Evolutionary conservation across 2,888 invertebrate genomes (phyloP).

Genomic region (Autographa pulchrina): DNA sequence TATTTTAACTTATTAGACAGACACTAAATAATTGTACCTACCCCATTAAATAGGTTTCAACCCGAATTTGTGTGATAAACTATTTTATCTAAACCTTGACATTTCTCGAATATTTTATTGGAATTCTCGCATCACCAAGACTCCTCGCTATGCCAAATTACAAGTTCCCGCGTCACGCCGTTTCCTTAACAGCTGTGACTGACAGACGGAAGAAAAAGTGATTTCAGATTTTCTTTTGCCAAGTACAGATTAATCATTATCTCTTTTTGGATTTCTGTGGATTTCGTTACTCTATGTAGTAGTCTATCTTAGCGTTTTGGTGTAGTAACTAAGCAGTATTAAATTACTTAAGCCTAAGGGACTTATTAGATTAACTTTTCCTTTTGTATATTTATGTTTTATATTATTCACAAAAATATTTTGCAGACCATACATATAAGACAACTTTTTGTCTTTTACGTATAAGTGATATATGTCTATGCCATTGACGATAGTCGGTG

Average conservation of each 20-base stretch:
- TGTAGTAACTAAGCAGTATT: no score
- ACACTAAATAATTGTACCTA: no score
- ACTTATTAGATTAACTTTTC: no score
- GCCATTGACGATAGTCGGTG: no score
- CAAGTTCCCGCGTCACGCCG: background rate
- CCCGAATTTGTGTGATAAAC: background rate
- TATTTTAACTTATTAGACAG: no score
- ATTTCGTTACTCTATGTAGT: background rate
- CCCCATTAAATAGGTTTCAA: no score
- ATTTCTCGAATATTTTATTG: background rate
- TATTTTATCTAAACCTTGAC: background rate
- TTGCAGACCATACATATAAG: no score
- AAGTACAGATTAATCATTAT: constrained; percentile 4
- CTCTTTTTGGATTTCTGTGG: background rate
- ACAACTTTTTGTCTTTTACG: no score
- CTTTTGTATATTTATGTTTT: no score
- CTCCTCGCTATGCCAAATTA: background rate
- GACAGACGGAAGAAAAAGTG: constrained; percentile 4
- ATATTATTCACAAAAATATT: no score
- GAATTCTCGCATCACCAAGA: background rate
- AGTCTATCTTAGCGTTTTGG: background rate
- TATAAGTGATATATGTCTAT: no score
- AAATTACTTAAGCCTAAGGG: no score
- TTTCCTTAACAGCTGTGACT: constrained; percentile 4
- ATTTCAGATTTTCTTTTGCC: constrained; percentile 3